These are phyloP conservation scores for Protosalanx chinensis DNA, from an alignment of 2,797 vertebrate genomes.

Conservation along the genomic window DNA sequence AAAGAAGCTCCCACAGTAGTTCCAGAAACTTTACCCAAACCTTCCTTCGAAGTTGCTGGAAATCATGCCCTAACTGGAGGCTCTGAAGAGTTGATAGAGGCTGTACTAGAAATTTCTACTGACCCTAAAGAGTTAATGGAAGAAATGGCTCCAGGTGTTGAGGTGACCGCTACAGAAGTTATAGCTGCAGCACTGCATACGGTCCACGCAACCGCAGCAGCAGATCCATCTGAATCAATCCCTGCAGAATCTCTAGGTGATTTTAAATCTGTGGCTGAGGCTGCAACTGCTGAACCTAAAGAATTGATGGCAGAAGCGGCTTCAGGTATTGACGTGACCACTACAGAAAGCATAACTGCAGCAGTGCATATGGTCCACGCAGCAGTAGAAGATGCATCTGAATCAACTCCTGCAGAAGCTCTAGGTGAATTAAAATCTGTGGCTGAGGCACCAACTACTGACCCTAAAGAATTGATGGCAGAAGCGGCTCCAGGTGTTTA, in stretches of 20 bases:
- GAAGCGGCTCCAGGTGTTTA: constrained; percentile 25
- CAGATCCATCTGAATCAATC: background rate
- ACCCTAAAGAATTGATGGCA: constrained; percentile 11
- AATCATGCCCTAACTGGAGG: constrained; percentile 5
- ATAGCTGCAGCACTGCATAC: constrained; percentile 11
- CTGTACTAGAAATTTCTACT: constrained; percentile 34
- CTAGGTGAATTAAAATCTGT: constrained; percentile 2
- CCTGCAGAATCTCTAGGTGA: background rate
- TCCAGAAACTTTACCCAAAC: constrained; percentile 15
- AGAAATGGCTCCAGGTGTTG: constrained; percentile 25
- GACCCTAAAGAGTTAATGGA: constrained; percentile 10
- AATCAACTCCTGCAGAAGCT: background rate
- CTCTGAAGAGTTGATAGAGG: constrained; percentile 44
- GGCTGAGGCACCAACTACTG: background rate
- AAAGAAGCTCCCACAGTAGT: background rate
- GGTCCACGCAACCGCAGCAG: constrained; percentile 3
- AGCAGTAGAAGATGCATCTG: constrained; percentile 4
- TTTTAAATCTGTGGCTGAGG: constrained; percentile 3
- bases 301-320: constrained; percentile 18
- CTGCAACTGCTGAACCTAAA: constrained; percentile 5
- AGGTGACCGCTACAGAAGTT: constrained; percentile 10
- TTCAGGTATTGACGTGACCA: constrained; percentile 15
- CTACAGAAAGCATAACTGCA: constrained; percentile 16
- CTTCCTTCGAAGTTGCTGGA: background rate
- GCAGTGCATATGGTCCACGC: constrained; percentile 1